Conservation (phyloP, 2,797 vertebrate species). For the Centropyge bicolor region DNA sequence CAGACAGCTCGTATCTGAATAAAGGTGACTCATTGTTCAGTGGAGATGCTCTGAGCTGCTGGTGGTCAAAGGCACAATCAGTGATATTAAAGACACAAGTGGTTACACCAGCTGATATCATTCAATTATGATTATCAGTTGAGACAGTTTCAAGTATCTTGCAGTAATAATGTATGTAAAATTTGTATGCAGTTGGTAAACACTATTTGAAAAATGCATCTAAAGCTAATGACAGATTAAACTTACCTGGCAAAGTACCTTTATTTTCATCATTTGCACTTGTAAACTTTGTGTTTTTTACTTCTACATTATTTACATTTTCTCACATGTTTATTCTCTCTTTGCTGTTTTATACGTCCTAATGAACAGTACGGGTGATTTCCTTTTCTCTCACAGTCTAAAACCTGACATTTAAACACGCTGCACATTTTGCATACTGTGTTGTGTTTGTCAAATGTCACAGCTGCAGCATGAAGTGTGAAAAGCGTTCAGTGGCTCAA, state of each 20-base stretch:
- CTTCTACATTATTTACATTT: neutral
- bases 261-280: neutral
- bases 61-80: neutral
- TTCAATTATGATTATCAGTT: neutral
- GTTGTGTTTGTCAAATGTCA: constrained; percentile 36
- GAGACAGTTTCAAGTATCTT: neutral
- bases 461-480: constrained; percentile 20
- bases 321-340: neutral
- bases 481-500: constrained; percentile 14
- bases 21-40: neutral
- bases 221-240: neutral
- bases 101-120: neutral
- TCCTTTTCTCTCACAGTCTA: neutral
- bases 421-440: neutral
- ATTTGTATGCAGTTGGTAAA: neutral
- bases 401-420: constrained; percentile 48
- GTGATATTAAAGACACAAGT: neutral
- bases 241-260: neutral
- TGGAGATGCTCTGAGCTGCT: constrained; percentile 2
- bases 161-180: neutral
- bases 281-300: neutral
- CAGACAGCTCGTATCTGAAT: neutral
- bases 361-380: neutral
- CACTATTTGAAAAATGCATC: neutral
- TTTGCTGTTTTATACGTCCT: neutral